Conservation (phyloP, 2,113 vertebrate species). For the Paracanthobrama guichenoti region DNA sequence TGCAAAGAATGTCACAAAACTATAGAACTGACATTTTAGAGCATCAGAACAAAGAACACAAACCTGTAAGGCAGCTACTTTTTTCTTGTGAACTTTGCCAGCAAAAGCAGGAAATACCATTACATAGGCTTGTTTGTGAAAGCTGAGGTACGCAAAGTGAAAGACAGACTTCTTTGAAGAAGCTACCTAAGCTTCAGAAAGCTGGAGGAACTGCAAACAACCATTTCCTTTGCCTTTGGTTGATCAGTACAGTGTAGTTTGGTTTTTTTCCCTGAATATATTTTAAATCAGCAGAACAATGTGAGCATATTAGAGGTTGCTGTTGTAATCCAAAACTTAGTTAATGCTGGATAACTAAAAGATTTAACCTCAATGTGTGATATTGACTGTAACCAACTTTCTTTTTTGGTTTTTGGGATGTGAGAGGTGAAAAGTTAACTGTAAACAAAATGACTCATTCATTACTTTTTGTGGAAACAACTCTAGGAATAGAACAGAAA, state of each 20-base stretch:
- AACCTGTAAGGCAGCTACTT: not conserved
- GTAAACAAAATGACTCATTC: constrained; percentile 6
- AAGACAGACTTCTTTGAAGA: constrained; percentile 6
- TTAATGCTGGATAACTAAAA: not conserved
- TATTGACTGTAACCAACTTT: not conserved
- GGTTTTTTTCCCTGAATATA: not conserved
- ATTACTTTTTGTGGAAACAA: not conserved
- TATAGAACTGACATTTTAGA: constrained; percentile 1
- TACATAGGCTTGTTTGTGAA: not conserved
- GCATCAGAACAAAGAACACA: not conserved
- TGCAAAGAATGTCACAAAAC: not conserved
- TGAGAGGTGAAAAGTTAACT: not conserved
- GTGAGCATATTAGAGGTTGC: too few relatives aligned
- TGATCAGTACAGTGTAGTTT: not conserved
- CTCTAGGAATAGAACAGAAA: constrained; percentile 38
- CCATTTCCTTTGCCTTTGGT: not conserved
- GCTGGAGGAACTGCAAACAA: not conserved
- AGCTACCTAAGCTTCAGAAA: not conserved
- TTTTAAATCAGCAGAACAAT: not conserved
- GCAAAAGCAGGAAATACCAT: constrained; percentile 1
- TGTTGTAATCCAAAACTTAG: too few relatives aligned
- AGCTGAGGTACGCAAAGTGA: not conserved
- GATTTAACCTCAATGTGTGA: not conserved
- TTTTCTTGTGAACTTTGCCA: constrained; percentile 11
- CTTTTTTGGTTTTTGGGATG: not conserved